A percentile compares a stretch with the other conserved stretches of the same genome.
Conservation (phyloP, 2,888 invertebrate species). For the Isoperla grammatica region DNA sequence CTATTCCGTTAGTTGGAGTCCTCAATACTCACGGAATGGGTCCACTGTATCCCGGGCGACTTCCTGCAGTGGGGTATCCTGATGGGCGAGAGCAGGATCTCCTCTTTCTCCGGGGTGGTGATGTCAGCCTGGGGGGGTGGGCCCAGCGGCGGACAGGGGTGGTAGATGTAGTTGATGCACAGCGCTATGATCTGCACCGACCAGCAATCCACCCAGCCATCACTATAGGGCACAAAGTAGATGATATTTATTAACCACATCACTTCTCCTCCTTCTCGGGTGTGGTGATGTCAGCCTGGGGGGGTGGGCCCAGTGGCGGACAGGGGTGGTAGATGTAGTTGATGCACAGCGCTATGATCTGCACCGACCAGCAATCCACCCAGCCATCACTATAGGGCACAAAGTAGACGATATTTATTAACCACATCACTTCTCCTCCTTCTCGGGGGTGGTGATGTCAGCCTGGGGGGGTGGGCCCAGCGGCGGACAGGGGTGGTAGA, state of each 20-base stretch:
- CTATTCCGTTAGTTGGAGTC: too few species aligned
- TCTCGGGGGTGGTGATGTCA: conserved; percentile 89
- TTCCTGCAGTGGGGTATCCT: conserved; percentile 66
- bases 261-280: conserved; percentile 94
- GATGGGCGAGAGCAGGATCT: conserved; percentile 85
- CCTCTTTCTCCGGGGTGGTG: conserved; percentile 92
- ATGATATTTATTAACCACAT: background rate
- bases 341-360: conserved; percentile 87
- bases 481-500: conserved; percentile 88
- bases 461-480: conserved; percentile 84
- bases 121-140: conserved; percentile 87
- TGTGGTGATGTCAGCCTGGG: conserved; percentile 88
- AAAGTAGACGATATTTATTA: background rate
- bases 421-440: conserved; percentile 85
- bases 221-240: conserved; percentile 36
- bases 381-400: conserved; percentile 58
- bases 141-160: conserved; percentile 84
- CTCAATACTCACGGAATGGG: conserved; percentile 34
- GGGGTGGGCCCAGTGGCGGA: conserved; percentile 80
- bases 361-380: conserved; percentile 96
- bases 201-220: conserved; percentile 96
- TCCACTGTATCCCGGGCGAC: conserved; percentile 57
- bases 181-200: conserved; percentile 90
- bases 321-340: conserved; percentile 89
- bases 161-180: conserved; percentile 85